Conservation (phyloP, 2,113 vertebrate genomes). For the Paramormyrops kingsleyae region DNA sequence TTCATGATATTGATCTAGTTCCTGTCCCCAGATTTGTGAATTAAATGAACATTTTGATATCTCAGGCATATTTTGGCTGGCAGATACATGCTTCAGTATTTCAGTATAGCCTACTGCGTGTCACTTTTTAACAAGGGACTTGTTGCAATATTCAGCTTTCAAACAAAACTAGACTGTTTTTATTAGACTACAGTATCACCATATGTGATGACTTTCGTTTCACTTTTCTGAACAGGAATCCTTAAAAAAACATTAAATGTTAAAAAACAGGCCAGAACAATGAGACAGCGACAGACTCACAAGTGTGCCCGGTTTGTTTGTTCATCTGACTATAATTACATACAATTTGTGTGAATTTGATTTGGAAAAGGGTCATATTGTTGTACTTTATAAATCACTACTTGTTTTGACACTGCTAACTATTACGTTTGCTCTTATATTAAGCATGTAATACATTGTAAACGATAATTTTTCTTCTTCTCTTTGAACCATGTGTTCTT, state of each 20-base stretch:
- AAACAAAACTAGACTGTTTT: background rate
- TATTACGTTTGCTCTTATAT: background rate
- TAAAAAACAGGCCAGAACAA: background rate
- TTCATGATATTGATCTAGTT: too few species aligned
- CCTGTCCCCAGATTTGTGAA: background rate
- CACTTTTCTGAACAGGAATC: background rate
- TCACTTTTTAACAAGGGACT: background rate
- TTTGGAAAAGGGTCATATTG: background rate
- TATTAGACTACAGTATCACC: background rate
- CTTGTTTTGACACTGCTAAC: background rate
- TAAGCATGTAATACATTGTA: background rate
- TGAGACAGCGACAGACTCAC: background rate
- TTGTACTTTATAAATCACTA: background rate
- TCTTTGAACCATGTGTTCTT: background rate
- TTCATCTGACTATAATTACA: background rate
- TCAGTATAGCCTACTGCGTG: background rate
- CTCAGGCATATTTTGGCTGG: background rate
- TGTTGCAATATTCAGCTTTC: background rate
- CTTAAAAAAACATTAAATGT: background rate
- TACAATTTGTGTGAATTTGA: background rate
- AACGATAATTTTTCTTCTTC: background rate
- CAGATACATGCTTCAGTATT: background rate
- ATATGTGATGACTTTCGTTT: background rate
- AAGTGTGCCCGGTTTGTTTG: background rate
- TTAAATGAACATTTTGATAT: background rate